Conservation (phyloP, 2,888 invertebrate genomes). For the Drosophila basisetae region DNA sequence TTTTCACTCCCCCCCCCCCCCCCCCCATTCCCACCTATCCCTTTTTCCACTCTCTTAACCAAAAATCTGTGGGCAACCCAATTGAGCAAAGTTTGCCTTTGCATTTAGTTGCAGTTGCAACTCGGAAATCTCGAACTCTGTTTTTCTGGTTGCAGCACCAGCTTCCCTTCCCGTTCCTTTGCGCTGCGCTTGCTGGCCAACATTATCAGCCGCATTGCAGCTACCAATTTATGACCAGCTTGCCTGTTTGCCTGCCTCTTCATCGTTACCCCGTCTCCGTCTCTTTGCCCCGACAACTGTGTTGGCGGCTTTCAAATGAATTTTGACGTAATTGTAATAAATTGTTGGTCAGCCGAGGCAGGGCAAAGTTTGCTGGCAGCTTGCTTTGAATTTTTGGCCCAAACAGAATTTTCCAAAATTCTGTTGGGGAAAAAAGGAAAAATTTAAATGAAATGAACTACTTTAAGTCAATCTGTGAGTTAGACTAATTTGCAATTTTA, state of each 20-base stretch:
- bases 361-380: constrained; percentile 45
- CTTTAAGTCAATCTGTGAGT: constrained; percentile 4
- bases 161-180: not conserved
- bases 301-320: constrained; percentile 69
- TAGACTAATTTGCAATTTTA: not conserved
- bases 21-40: not conserved
- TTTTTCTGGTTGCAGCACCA: constrained; percentile 14
- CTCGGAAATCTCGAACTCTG: constrained; percentile 20
- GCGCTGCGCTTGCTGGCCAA: constrained; percentile 25
- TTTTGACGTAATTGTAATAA: constrained; percentile 82
- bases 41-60: constrained; percentile 22
- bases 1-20: not conserved
- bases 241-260: not conserved
- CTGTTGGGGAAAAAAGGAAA: constrained; percentile 2
- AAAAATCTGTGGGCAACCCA: constrained; percentile 64
- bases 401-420: constrained; percentile 38
- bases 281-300: not conserved
- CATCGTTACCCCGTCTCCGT: not conserved
- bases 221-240: constrained; percentile 73
- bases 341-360: constrained; percentile 72
- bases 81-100: constrained; percentile 56
- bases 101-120: constrained; percentile 12
- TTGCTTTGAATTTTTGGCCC: constrained; percentile 29
- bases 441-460: not conserved
- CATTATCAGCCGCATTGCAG: constrained; percentile 79